Evolutionary conservation across 2,113 vertebrate species (phyloP).

Genomic region (Rattus rattus): DNA sequence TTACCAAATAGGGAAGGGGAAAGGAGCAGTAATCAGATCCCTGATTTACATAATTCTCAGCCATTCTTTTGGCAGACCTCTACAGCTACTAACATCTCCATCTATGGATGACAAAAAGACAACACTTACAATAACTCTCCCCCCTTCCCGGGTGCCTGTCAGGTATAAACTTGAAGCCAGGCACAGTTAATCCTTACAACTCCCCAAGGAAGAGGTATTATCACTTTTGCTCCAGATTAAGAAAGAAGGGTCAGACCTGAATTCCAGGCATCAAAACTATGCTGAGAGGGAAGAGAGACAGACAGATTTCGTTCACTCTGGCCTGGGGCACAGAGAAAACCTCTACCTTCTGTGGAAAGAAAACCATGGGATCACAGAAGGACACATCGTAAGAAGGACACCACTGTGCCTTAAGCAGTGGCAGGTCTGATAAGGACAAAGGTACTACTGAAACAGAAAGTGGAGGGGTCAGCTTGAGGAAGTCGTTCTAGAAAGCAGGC

Average conservation of each 20-base stretch:
- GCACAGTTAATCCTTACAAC: slow-evolving; percentile 66
- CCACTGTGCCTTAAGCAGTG: too few species aligned
- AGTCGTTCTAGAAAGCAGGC: neutral
- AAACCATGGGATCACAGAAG: neutral
- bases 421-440: neutral
- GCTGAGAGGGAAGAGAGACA: neutral
- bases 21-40: neutral
- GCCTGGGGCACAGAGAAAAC: neutral
- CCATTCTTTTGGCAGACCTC: neutral
- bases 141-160: neutral
- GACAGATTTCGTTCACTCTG: neutral
- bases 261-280: neutral
- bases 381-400: neutral
- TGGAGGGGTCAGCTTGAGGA: neutral
- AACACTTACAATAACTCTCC: neutral
- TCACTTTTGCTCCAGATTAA: neutral
- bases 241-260: neutral
- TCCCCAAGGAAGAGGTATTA: slow-evolving; percentile 33
- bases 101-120: neutral
- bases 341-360: neutral
- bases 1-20: neutral
- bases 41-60: neutral
- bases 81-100: neutral
- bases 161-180: neutral
- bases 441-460: fast-evolving